These are phyloP conservation scores for Apamea anceps DNA, from an alignment of 2,888 invertebrate species.

Conservation along the genomic window DNA sequence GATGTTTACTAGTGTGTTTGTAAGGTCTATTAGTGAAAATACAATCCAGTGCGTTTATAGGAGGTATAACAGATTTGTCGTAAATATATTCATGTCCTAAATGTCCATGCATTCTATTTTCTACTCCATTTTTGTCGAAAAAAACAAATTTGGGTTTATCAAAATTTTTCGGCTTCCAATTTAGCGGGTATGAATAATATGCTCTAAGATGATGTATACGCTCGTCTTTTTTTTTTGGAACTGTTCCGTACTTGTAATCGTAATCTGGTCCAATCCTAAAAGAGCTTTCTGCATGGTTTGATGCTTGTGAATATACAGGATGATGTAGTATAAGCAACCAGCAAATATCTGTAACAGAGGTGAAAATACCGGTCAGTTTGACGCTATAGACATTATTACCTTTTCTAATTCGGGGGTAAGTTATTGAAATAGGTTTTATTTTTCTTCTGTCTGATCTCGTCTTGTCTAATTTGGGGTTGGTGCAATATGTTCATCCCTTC, in stretches of 20 bases:
- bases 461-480: neutral
- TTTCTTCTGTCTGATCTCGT: neutral
- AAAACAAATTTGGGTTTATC: neutral
- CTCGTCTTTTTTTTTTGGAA: neutral
- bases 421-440: neutral
- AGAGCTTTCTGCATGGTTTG: conserved; percentile 5
- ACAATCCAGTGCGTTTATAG: neutral
- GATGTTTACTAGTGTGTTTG: too few relatives aligned
- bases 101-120: neutral
- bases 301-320: neutral
- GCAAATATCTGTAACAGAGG: conserved; percentile 28
- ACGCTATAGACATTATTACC: neutral
- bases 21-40: neutral
- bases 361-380: neutral
- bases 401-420: neutral
- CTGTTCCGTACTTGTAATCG: conserved; percentile 6
- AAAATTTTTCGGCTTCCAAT: neutral
- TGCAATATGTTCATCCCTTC: neutral
- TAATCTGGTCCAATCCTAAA: neutral
- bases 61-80: too few relatives aligned
- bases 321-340: conserved; percentile 15
- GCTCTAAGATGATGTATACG: neutral
- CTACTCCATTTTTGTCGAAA: neutral
- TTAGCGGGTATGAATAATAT: neutral
- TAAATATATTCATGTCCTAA: too few relatives aligned